Evolutionary conservation across 2,797 vertebrate genomes (phyloP), one percentile per base, ranked within the genome.

Genomic region (Gila robusta): DNA sequence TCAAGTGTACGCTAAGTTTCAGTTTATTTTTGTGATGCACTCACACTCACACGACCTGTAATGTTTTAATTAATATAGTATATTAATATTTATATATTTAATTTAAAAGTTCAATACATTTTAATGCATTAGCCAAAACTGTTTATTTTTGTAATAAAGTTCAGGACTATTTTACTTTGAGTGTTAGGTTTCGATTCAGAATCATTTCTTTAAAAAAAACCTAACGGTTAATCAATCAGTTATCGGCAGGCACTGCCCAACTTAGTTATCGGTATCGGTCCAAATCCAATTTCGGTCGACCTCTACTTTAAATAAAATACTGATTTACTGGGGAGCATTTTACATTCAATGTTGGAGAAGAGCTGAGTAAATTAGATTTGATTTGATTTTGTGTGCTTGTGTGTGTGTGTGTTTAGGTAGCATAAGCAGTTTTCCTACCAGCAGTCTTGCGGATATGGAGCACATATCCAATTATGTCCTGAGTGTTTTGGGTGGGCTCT

Each of bases 381-480:
- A 72, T 82, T 82, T 83, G 71, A 83, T 76, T 66, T 76, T 83
- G 52, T 12, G 8, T 37, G 73, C 49, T 56, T 23, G 28, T 76
- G 19, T 16, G 26, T 41, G 32, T 32, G n/a, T 73, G 56, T 69
- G 23, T 49, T 28, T 84, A 19, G 32, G 35, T 39, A 32, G 70
- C 16, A 41, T 28, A 52, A 69, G 17, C 49, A 28, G 71, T 62
- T 81, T 66, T 4, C 91, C 0, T 89, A 99, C 98, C 98, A 91
- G 96, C 94, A 3, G 96, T 97, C 91, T 94, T 97, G 90, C 98
- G 95, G 83, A 99, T 98, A 93, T 99, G 98, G 39, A 99, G 95
- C 88, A 99, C 98, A 0, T 99, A 99, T 88, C 98, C 97, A 0
- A 99, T 98, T 93, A 99, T 98, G 92, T 99, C 98, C 93, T 97